Evolutionary conservation across 2,797 vertebrate species (phyloP).

Genomic region (Leucoraja ocellata): DNA sequence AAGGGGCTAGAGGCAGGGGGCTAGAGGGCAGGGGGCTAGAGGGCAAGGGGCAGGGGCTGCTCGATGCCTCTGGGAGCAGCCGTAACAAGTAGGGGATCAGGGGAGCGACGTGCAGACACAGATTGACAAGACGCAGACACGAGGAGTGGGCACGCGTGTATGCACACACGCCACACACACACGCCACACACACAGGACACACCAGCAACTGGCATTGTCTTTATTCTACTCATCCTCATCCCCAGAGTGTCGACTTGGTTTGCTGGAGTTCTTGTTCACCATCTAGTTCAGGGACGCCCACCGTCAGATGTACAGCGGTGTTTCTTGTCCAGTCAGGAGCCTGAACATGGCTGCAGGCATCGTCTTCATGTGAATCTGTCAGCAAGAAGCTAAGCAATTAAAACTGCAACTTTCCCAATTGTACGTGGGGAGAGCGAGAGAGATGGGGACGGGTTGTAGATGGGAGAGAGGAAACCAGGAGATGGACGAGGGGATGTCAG

Average conservation of each 20-base stretch:
- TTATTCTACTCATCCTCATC: conserved; percentile 48
- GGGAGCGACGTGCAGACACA: not conserved
- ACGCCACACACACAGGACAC: not conserved
- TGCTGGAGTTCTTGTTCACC: not conserved
- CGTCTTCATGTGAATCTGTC: conserved; percentile 97
- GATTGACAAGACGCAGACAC: not conserved
- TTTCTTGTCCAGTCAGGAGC: conserved; percentile 95
- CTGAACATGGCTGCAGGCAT: conserved; percentile 99
- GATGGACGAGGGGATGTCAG: too few species aligned
- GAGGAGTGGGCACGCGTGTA: too few species aligned
- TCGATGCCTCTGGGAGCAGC: not conserved
- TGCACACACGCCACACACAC: not conserved
- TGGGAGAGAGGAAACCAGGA: too few species aligned
- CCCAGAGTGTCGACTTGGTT: conserved; percentile 39
- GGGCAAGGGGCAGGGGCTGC: not conserved
- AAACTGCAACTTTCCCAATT: not conserved
- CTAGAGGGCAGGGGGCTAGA: too few species aligned
- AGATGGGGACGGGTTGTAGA: not conserved
- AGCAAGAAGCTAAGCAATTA: not conserved
- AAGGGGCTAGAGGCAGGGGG: too few species aligned
- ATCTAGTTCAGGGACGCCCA: not conserved
- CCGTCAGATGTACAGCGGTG: conserved; percentile 87
- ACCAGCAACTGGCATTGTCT: conserved; percentile 37
- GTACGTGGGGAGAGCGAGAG: not conserved
- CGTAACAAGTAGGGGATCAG: not conserved